A percentile compares a stretch with the other conserved stretches of the same genome.
These are phyloP conservation scores for Recurvirostra avosetta DNA, from an alignment of 2,113 vertebrate genomes.

Conservation along the genomic window DNA sequence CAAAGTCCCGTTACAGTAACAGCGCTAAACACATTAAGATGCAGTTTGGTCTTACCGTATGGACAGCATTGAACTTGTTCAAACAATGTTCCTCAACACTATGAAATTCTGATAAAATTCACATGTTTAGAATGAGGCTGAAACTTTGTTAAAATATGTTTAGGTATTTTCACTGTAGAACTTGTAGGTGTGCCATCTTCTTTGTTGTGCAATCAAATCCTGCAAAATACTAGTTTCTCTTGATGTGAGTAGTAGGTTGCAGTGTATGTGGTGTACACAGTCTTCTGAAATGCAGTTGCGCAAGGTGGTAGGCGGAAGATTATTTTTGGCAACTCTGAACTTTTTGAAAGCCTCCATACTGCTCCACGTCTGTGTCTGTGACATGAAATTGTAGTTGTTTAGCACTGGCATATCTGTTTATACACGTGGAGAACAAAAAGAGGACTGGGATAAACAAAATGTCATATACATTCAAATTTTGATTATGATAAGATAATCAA, in stretches of 20 bases:
- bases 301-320: constrained; percentile 29
- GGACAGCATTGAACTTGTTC: background rate
- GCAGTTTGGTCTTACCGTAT: background rate
- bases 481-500: constrained; percentile 66
- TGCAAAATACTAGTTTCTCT: background rate
- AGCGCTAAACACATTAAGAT: background rate
- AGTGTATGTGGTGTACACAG: background rate
- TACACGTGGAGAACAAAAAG: constrained; percentile 69
- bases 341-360: constrained; percentile 8
- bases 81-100: background rate
- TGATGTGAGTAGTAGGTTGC: background rate
- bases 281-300: background rate
- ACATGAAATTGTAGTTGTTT: constrained; percentile 63
- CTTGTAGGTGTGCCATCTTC: background rate
- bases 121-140: background rate
- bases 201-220: background rate
- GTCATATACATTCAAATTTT: constrained; percentile 70
- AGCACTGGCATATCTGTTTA: constrained; percentile 67
- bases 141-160: background rate
- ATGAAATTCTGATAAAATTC: background rate
- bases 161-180: background rate
- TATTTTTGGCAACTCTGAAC: constrained; percentile 45
- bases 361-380: constrained; percentile 64
- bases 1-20: background rate
- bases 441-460: constrained; percentile 71